phyloP scores from a whole-genome alignment of 1,140 invertebrate genomes.

The Drosophila guanche region DNA sequence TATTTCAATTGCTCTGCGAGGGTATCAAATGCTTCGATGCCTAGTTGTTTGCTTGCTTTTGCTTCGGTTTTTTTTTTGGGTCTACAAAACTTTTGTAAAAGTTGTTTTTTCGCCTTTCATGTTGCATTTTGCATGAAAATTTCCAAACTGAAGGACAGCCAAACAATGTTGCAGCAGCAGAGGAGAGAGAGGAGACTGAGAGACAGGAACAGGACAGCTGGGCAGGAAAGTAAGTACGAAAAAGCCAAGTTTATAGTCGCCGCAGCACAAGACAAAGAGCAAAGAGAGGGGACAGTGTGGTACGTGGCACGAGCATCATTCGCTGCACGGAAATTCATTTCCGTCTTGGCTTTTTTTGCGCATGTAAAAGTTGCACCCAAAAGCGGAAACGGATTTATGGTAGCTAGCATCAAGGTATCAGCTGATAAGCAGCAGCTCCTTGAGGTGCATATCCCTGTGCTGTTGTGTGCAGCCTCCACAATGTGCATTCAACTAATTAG shows the following conservation, averaged over 20 bases:
- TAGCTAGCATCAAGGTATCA: too few relatives aligned
- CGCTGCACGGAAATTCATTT: slow-evolving; percentile 76
- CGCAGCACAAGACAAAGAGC: slow-evolving; percentile 55
- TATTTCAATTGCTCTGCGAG: too few relatives aligned
- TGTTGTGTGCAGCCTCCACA: too few relatives aligned
- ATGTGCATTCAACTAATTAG: slow-evolving; percentile 79
- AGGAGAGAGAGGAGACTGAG: neutral
- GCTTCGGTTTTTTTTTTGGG: slow-evolving; percentile 12
- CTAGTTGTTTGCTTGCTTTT: slow-evolving; percentile 9
- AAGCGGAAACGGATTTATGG: slow-evolving; percentile 54
- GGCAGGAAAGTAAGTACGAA: slow-evolving; percentile 64
- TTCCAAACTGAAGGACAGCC: slow-evolving; percentile 44
- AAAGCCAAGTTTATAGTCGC: slow-evolving; percentile 74
- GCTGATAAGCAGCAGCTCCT: slow-evolving; percentile 8
- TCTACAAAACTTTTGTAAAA: slow-evolving; percentile 54
- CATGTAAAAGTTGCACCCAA: slow-evolving; percentile 30
- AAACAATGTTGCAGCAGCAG: slow-evolving; percentile 62
- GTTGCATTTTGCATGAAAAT: slow-evolving; percentile 74
- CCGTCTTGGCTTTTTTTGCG: slow-evolving; percentile 64
- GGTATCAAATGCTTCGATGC: too few relatives aligned
- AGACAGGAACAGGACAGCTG: slow-evolving; percentile 64
- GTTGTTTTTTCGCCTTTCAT: slow-evolving; percentile 62
- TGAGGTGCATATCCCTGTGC: slow-evolving; percentile 15
- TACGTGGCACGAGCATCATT: slow-evolving; percentile 8
- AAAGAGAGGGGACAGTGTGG: slow-evolving; percentile 7